Evolutionary conservation across 2,113 vertebrate genomes (phyloP).

Genomic region (Barnardius zonarius): DNA sequence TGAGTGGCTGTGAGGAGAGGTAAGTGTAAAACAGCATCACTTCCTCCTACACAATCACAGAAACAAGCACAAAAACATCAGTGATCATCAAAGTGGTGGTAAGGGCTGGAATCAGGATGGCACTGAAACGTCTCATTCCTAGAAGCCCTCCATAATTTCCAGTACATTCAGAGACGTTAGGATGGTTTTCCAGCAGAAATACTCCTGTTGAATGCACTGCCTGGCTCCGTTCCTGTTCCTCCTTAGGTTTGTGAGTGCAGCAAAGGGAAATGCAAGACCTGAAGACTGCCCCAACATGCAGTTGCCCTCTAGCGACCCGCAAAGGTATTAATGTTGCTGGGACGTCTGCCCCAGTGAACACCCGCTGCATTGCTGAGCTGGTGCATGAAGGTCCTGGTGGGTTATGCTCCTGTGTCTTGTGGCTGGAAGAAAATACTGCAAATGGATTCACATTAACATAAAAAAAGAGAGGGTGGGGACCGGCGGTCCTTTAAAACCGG

Average conservation of each 20-base stretch:
- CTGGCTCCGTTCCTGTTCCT: not conserved
- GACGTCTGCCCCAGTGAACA: accelerated
- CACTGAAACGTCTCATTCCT: not conserved
- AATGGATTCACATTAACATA: not conserved
- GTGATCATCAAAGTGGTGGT: not conserved
- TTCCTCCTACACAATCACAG: not conserved
- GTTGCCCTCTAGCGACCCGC: not conserved
- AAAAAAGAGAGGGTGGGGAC: not conserved
- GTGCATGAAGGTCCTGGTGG: accelerated
- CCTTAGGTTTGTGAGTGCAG: not conserved
- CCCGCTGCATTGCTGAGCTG: accelerated
- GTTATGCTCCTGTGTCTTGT: not conserved
- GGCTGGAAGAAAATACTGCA: not conserved
- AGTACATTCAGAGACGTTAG: accelerated
- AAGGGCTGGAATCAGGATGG: not conserved
- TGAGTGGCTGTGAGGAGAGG: not conserved
- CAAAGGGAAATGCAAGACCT: not conserved
- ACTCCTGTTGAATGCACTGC: not conserved
- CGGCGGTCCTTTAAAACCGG: not conserved
- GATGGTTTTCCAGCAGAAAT: not conserved
- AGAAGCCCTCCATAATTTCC: not conserved
- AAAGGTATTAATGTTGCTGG: not conserved
- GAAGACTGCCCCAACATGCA: not conserved
- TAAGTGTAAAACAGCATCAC: not conserved
- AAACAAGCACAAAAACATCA: not conserved